phyloP scores from a whole-genome alignment of 2,797 vertebrate genomes.

The Tangara arthus region DNA sequence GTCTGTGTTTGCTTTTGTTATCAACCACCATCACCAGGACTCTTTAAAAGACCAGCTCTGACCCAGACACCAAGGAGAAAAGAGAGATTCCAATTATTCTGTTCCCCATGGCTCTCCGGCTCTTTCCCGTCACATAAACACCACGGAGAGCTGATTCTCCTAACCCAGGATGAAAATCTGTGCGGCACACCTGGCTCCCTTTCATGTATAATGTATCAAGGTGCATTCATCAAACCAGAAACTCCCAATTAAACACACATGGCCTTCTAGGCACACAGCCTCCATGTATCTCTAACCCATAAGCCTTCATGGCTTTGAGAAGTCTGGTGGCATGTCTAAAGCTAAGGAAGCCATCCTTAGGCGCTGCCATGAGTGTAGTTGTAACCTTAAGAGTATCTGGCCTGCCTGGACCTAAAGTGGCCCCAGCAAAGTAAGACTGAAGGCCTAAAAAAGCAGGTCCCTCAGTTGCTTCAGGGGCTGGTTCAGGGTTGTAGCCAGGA shows the following conservation, averaged over 20 bases:
- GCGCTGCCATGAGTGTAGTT: accelerated
- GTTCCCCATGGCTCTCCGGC: neutral
- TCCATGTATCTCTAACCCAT: neutral
- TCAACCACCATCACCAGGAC: slow-evolving; percentile 6
- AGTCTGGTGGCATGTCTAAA: neutral
- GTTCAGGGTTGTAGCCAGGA: neutral
- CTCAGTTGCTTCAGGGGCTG: neutral
- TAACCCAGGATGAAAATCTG: neutral
- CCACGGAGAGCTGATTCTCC: neutral
- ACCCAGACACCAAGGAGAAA: neutral
- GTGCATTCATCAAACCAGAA: neutral
- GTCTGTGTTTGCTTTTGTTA: slow-evolving; percentile 27
- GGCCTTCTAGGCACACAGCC: neutral
- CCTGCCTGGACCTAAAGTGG: neutral
- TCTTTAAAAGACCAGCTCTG: slow-evolving; percentile 18
- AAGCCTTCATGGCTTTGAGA: neutral
- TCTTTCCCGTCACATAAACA: neutral
- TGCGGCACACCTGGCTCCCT: neutral
- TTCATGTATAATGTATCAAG: accelerated
- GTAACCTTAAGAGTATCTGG: neutral
- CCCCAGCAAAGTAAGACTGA: neutral
- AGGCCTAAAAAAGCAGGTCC: neutral
- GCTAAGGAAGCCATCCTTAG: neutral
- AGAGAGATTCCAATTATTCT: neutral
- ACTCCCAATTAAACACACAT: neutral